phyloP scores from a whole-genome alignment of 2,888 invertebrate genomes.

The Drosophila subquinaria region DNA sequence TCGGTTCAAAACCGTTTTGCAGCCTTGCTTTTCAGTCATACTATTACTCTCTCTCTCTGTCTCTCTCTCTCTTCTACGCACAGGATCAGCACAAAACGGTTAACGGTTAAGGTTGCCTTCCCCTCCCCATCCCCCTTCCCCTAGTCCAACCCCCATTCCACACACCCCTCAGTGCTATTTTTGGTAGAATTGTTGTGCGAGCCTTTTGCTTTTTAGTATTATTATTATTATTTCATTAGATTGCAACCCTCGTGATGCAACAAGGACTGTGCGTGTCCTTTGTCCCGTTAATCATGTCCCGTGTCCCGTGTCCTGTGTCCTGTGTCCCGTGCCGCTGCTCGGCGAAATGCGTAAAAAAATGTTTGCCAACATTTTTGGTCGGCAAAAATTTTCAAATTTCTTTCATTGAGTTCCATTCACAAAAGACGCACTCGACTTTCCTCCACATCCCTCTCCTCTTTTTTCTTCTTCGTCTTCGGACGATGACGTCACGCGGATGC shows the following conservation, averaged over 20 bases:
- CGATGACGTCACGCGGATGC: conserved; percentile 13
- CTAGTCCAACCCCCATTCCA: background rate
- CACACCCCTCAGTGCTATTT: background rate
- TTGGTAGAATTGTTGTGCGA: conserved; percentile 45
- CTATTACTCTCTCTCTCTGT: conserved; percentile 10
- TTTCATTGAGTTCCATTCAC: conserved; percentile 1
- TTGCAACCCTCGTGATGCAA: conserved; percentile 66
- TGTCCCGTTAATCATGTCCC: conserved; percentile 32
- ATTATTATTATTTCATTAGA: conserved; percentile 79
- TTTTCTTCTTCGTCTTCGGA: background rate
- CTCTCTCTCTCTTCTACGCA: conserved; percentile 13
- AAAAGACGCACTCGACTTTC: background rate
- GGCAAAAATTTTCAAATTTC: conserved; percentile 6
- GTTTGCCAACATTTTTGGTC: conserved; percentile 48
- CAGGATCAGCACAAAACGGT: conserved; percentile 66
- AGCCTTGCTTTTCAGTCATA: conserved; percentile 2
- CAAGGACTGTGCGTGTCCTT: conserved; percentile 43
- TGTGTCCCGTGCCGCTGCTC: conserved; percentile 29
- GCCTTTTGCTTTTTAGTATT: conserved; percentile 65
- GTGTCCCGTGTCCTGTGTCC: conserved; percentile 21
- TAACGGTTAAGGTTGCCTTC: background rate
- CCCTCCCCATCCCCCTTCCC: background rate
- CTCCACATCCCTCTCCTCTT: no score
- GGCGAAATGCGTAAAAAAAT: conserved; percentile 53
- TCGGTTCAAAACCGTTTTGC: background rate